These are phyloP conservation scores for Tragelaphus strepsiceros DNA, from an alignment of 2,113 vertebrate genomes.

Conservation along the genomic window DNA sequence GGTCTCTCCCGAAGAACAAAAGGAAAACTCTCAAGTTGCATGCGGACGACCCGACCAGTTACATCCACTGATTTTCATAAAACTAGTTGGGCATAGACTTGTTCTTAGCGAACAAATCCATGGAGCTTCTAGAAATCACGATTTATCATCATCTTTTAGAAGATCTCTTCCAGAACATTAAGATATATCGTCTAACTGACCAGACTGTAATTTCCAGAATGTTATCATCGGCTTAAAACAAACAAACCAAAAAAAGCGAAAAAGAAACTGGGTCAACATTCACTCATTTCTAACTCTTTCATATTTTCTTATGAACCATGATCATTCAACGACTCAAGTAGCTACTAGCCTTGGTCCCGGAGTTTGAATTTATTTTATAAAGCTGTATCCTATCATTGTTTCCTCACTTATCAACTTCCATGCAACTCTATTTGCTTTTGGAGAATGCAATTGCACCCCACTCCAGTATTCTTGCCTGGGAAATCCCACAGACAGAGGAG, in stretches of 20 bases:
- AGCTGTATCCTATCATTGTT: accelerated
- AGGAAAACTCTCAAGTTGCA: neutral
- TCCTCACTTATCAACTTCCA: neutral
- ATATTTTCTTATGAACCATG: neutral
- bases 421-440: neutral
- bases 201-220: neutral
- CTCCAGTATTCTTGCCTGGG: neutral
- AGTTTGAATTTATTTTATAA: neutral
- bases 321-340: accelerated
- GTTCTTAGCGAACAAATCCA: neutral
- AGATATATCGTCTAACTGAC: neutral
- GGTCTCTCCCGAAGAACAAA: neutral
- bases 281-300: too few relatives aligned
- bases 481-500: neutral
- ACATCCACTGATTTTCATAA: accelerated
- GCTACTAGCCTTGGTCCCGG: neutral
- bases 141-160: neutral
- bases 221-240: neutral
- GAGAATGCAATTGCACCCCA: too few relatives aligned
- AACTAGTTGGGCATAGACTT: accelerated
- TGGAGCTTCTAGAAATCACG: accelerated
- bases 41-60: accelerated
- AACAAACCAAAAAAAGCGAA: accelerated
- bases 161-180: neutral
- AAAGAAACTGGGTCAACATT: neutral